A percentile compares a stretch with the other conserved stretches of the same genome.
These are phyloP conservation scores for Pseudomyrmex cubaensis DNA, from an alignment of 1,140 invertebrate species.

Conservation along the genomic window DNA sequence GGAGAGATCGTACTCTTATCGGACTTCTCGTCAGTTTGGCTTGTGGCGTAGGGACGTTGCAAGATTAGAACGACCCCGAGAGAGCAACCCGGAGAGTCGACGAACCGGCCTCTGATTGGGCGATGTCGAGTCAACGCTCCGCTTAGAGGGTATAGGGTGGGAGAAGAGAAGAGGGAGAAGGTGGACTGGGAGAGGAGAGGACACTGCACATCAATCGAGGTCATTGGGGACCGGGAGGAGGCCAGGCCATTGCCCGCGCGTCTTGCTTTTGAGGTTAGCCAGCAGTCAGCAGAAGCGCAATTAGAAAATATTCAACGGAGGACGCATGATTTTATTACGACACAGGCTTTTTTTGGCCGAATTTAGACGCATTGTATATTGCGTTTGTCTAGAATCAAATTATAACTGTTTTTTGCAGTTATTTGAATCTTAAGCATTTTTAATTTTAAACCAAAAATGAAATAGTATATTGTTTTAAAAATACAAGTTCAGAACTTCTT, in stretches of 20 bases:
- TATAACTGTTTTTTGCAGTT: too few relatives aligned
- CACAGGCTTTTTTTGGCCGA: slow-evolving; percentile 27
- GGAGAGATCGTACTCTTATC: slow-evolving; percentile 73
- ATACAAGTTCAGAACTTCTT: too few relatives aligned
- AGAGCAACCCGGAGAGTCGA: slow-evolving; percentile 71
- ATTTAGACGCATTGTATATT: not conserved
- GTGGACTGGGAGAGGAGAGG: slow-evolving; percentile 73
- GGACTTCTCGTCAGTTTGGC: slow-evolving; percentile 76
- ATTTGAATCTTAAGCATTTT: too few relatives aligned
- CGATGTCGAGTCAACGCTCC: slow-evolving; percentile 74
- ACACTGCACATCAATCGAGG: slow-evolving; percentile 82
- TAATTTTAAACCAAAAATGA: too few relatives aligned
- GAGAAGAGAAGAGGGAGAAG: slow-evolving; percentile 31
- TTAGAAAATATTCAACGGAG: slow-evolving; percentile 79
- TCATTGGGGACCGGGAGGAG: slow-evolving; percentile 80
- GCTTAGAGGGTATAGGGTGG: slow-evolving; percentile 49
- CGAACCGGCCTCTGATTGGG: slow-evolving; percentile 72
- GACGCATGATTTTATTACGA: slow-evolving; percentile 53
- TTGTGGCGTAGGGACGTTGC: slow-evolving; percentile 74
- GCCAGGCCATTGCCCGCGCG: slow-evolving; percentile 82
- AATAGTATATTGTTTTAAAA: too few relatives aligned
- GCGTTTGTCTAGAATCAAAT: not conserved
- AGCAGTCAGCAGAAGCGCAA: slow-evolving; percentile 76
- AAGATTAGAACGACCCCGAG: slow-evolving; percentile 78
- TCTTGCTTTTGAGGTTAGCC: slow-evolving; percentile 82